Base-by-base conservation (phyloP, 2,113 vertebrate genomes). In the Microtus richardsoni region DNA sequence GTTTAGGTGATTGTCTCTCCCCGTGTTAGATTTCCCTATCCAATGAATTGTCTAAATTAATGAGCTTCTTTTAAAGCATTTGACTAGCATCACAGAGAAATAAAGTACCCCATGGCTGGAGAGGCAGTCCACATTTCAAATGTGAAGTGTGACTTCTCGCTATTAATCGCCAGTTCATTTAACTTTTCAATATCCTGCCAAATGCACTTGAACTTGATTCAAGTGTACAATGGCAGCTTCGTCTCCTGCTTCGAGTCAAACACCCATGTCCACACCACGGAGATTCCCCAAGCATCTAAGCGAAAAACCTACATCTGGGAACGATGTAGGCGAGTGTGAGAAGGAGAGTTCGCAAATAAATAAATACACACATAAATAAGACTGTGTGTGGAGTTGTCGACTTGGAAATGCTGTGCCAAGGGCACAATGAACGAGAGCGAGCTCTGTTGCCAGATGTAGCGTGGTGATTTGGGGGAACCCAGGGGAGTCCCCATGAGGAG, bases 371-470 rank as follows among this genome's bases (percentile, higher is more conserved):
- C 47, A 93, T 90, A 93, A 97, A 94, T 93, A 90, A 91, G 96
- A 88, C 91, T 54, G 62, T 79, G 64, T 16, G 7, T 17, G 44
- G 64, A 10, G 5, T 12, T 77, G 86, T 84, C 83, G 36, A 68
- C 75, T 80, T 80, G 49, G 66, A 92, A 88, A 91, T 3, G 3
- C 62, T 0, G 44, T 26, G 84, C 68, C 95, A 60, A 39, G 95
- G 93, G 93, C 82, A 66, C 89, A 92, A 88, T 86, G 94, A 97
- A 82, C 0, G 0, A 66, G 30, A 91, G 82, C 9, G 33, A 97
- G 66, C 54, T 28, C 28, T 78, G 80, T 21, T 92, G 93, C 96
- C 97, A 97, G 96, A 89, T 97, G 94, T 12, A 58, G 80, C 79
- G 26, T 22, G 60, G 92, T 89, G 95, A 97, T 96, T 82, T 73